Conservation (phyloP, 2,797 vertebrate species). For the Mastacembelus armatus region DNA sequence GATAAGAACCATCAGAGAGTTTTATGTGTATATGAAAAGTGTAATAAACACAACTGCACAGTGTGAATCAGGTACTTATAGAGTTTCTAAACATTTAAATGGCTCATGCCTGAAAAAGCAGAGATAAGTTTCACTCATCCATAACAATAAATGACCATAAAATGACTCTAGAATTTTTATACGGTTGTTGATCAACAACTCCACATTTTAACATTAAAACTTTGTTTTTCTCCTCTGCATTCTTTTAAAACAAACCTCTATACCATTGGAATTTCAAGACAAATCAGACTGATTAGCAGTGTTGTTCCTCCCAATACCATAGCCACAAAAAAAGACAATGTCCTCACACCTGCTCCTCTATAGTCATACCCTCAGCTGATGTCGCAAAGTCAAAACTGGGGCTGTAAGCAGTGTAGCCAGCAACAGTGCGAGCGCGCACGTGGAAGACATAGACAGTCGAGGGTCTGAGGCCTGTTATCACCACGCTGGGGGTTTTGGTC, state of each 20-base stretch:
- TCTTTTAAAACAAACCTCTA: slow-evolving; percentile 10
- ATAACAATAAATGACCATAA: slow-evolving; percentile 53
- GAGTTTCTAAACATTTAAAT: slow-evolving; percentile 57
- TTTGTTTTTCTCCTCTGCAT: slow-evolving; percentile 3
- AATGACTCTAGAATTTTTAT: slow-evolving; percentile 41
- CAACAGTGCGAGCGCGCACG: slow-evolving; percentile 92
- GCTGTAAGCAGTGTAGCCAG: slow-evolving; percentile 95
- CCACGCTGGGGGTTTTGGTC: slow-evolving; percentile 92
- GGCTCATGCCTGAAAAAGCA: slow-evolving; percentile 52
- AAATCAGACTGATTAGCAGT: neutral
- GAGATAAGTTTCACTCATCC: slow-evolving; percentile 66
- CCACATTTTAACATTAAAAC: slow-evolving; percentile 19
- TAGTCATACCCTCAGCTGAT: slow-evolving; percentile 90
- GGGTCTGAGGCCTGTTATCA: slow-evolving; percentile 94
- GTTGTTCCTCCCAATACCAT: neutral
- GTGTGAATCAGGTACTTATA: slow-evolving; percentile 40
- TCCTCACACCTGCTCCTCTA: neutral
- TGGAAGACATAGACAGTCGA: slow-evolving; percentile 95
- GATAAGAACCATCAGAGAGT: slow-evolving; percentile 48
- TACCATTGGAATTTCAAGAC: neutral
- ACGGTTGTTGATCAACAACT: slow-evolving; percentile 48
- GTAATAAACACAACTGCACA: slow-evolving; percentile 10
- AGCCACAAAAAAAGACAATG: slow-evolving; percentile 8
- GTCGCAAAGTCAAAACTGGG: slow-evolving; percentile 96
- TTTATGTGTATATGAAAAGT: slow-evolving; percentile 32